Percentiles rank a stretch among this genome's conserved stretches.
Evolutionary conservation across 2,113 vertebrate species (phyloP).

Genomic region (Hucho hucho): DNA sequence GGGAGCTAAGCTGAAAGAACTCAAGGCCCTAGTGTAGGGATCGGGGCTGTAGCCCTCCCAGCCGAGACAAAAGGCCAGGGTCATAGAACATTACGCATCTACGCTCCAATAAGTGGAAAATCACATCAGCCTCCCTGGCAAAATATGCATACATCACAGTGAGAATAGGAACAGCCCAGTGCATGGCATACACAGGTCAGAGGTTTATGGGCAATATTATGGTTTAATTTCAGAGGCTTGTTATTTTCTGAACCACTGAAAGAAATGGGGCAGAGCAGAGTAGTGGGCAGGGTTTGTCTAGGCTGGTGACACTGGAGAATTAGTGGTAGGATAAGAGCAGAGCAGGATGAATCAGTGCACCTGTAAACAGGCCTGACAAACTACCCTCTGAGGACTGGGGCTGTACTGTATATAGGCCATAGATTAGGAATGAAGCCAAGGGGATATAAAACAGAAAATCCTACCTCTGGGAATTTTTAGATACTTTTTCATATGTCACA

Average conservation of each 20-base stretch:
- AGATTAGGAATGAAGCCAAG: not conserved
- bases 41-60: not conserved
- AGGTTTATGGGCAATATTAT: constrained; percentile 6
- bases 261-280: not conserved
- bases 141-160: constrained; percentile 9
- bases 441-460: not conserved
- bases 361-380: constrained; percentile 61
- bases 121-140: constrained; percentile 3
- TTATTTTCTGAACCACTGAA: not conserved
- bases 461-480: not conserved
- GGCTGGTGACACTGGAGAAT: constrained; percentile 42
- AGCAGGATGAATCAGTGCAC: constrained; percentile 47
- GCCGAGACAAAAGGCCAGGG: constrained; percentile 19
- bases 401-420: not conserved
- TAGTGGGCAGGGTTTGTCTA: constrained; percentile 36
- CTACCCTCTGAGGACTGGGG: constrained; percentile 15
- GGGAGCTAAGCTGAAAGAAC: not conserved
- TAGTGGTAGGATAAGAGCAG: constrained; percentile 28
- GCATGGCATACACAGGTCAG: constrained; percentile 4
- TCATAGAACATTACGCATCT: constrained; percentile 4
- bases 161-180: not conserved
- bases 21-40: not conserved
- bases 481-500: not conserved
- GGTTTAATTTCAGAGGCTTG: not conserved
- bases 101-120: constrained; percentile 17